Evolutionary conservation across 2,888 invertebrate species (phyloP).

Genomic region (Scotopteryx bipunctaria): DNA sequence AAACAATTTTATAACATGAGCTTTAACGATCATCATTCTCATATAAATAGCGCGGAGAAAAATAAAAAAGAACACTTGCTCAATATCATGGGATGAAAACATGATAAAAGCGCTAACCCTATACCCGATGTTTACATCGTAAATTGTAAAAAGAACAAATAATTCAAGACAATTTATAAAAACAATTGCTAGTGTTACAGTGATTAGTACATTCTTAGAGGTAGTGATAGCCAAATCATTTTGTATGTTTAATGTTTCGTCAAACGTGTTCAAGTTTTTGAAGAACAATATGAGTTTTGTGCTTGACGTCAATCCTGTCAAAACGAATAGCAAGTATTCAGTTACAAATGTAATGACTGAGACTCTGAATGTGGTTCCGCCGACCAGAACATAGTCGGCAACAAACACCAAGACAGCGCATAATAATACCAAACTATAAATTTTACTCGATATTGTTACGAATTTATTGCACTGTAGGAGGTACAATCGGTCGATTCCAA

Average conservation of each 20-base stretch:
- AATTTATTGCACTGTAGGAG: constrained; percentile 44
- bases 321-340: constrained; percentile 51
- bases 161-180: constrained; percentile 45
- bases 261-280: constrained; percentile 50
- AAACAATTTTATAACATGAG: constrained; percentile 53
- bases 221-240: constrained; percentile 43
- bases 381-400: not conserved
- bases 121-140: not conserved
- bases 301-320: constrained; percentile 43
- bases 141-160: constrained; percentile 5
- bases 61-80: constrained; percentile 54
- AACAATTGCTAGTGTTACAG: constrained; percentile 40
- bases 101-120: constrained; percentile 31
- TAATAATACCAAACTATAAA: constrained; percentile 14
- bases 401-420: constrained; percentile 2
- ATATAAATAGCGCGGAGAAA: constrained; percentile 50
- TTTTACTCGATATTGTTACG: constrained; percentile 28
- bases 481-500: constrained; percentile 53
- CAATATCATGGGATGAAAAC: constrained; percentile 54
- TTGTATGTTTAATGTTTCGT: constrained; percentile 54
- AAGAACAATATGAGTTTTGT: constrained; percentile 50
- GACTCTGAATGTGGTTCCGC: constrained; percentile 43
- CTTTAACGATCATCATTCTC: constrained; percentile 58
- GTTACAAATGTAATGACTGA: constrained; percentile 44
- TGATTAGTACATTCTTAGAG: constrained; percentile 34